These are phyloP conservation scores for Ischnura elegans DNA, from an alignment of 2,888 invertebrate species.

Conservation along the genomic window DNA sequence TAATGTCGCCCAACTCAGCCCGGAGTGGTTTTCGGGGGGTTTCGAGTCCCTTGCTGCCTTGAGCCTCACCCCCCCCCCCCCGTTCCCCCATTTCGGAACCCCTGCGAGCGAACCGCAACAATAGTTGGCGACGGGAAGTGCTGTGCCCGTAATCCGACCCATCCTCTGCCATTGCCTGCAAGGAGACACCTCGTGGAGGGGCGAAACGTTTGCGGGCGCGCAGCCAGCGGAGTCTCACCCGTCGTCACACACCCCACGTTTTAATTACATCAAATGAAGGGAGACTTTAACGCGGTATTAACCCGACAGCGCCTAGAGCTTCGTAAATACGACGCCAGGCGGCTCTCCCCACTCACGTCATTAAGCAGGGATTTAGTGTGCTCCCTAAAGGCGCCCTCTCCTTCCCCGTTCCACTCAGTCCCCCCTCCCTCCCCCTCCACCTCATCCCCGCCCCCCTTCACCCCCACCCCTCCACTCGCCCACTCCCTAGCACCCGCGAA, in stretches of 20 bases:
- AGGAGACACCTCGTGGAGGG: background rate
- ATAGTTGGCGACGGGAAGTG: slow-evolving; percentile 16
- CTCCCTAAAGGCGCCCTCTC: slow-evolving; percentile 50
- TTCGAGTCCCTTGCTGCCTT: background rate
- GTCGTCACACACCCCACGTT: slow-evolving; percentile 58
- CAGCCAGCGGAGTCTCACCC: background rate
- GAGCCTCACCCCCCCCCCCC: background rate
- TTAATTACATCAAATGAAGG: slow-evolving; percentile 66
- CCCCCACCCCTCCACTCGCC: slow-evolving; percentile 70
- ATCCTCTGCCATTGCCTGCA: slow-evolving; percentile 4
- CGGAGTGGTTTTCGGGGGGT: background rate
- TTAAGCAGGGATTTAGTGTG: slow-evolving; percentile 68
- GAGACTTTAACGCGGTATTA: slow-evolving; percentile 63
- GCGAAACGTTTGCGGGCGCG: background rate
- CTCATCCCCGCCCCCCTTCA: slow-evolving; percentile 71
- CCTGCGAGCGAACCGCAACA: slow-evolving; percentile 32
- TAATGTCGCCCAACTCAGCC: background rate
- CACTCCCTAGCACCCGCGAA: slow-evolving; percentile 68
- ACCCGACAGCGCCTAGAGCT: slow-evolving; percentile 54
- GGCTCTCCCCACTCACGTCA: slow-evolving; percentile 54
- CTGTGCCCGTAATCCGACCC: background rate
- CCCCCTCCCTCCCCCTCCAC: slow-evolving; percentile 70
- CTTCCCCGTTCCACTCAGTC: slow-evolving; percentile 65
- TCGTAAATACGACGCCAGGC: slow-evolving; percentile 64
- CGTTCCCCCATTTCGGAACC: background rate